Percentiles rank a stretch among this genome's conserved stretches.
Conservation (phyloP, 2,797 vertebrate genomes). For the Enteromius thamalakanensis region DNA sequence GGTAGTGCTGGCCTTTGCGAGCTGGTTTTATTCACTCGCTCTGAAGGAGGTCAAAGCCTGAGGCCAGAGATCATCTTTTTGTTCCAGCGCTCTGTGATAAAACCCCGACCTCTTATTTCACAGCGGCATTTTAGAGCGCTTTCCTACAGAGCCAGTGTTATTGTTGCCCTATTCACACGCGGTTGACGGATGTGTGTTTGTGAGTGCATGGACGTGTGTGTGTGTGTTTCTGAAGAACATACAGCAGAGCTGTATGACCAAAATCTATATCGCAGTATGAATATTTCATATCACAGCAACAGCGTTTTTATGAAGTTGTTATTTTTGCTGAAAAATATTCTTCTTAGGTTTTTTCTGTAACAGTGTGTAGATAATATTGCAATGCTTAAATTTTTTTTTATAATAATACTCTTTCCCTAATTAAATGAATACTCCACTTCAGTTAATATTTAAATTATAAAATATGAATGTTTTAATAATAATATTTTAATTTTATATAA, state of each 20-base stretch:
- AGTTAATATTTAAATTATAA: no score
- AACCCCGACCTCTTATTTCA: neutral
- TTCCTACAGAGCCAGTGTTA: neutral
- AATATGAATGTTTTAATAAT: no score
- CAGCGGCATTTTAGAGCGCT: neutral
- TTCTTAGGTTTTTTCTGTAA: neutral
- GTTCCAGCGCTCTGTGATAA: conserved; percentile 65
- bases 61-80: conserved; percentile 67
- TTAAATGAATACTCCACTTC: no score
- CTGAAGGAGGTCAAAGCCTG: conserved; percentile 63
- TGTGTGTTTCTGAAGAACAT: neutral
- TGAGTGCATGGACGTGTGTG: neutral
- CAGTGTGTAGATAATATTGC: neutral
- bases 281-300: neutral
- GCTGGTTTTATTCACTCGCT: conserved; percentile 64
- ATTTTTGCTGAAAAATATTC: neutral
- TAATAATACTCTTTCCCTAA: neutral
- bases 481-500: no score
- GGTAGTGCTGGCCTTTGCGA: neutral
- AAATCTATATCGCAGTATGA: neutral
- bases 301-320: neutral
- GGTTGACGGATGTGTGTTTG: neutral
- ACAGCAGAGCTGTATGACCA: neutral
- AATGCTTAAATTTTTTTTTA: neutral
- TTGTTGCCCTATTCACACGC: conserved; percentile 44